Percentiles rank a stretch among this genome's conserved stretches.
Conservation (phyloP, 2,888 invertebrate genomes). For the Latrodectus elegans region DNA sequence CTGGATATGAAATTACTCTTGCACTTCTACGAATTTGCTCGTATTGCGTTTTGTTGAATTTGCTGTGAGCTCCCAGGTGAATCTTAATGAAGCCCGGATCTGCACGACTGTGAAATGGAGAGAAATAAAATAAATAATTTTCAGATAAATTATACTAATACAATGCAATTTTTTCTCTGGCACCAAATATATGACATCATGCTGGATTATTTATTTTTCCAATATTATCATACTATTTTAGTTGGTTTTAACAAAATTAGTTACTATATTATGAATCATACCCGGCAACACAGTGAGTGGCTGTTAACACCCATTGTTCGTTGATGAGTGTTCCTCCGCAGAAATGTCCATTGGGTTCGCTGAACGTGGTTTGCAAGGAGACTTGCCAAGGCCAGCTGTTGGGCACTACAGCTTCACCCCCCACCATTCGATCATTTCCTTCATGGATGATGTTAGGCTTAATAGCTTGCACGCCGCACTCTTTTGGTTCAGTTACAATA, state of each 20-base stretch:
- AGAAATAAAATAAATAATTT: too few relatives aligned
- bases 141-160: too few relatives aligned
- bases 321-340: constrained; percentile 65
- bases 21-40: constrained; percentile 40
- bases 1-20: constrained; percentile 49
- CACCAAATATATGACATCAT: too few relatives aligned
- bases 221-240: too few relatives aligned
- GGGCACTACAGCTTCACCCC: constrained; percentile 31
- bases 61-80: constrained; percentile 53
- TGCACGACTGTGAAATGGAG: neutral
- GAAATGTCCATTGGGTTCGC: constrained; percentile 60
- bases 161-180: too few relatives aligned
- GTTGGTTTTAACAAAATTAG: too few relatives aligned
- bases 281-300: constrained; percentile 46
- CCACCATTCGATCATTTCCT: constrained; percentile 41
- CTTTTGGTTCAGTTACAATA: neutral
- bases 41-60: constrained; percentile 35
- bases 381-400: constrained; percentile 68
- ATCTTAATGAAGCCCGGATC: constrained; percentile 36
- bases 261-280: neutral
- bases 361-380: constrained; percentile 24
- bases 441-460: constrained; percentile 21
- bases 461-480: constrained; percentile 48
- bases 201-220: too few relatives aligned
- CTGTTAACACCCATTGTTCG: constrained; percentile 52